phyloP scores from a whole-genome alignment of 2,113 vertebrate genomes.

The Ammospiza nelsoni region DNA sequence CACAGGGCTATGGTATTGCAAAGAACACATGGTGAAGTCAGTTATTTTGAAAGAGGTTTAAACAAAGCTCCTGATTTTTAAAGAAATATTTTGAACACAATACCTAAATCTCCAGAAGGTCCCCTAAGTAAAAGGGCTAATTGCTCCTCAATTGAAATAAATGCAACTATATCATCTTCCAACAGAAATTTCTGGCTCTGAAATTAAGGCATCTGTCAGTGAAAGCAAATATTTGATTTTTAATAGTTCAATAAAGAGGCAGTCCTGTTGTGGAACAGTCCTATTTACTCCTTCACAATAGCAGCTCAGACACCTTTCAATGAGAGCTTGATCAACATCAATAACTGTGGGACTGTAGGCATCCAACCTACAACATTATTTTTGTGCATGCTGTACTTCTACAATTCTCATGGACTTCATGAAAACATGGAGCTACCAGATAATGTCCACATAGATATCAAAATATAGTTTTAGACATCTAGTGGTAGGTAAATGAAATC shows the following conservation, averaged over 20 bases:
- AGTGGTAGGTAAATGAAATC: background rate
- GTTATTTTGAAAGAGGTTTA: background rate
- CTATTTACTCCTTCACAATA: background rate
- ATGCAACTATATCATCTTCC: background rate
- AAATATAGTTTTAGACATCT: background rate
- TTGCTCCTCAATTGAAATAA: background rate
- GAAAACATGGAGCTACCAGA: background rate
- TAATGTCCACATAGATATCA: background rate
- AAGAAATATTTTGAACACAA: background rate
- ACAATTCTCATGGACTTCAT: background rate
- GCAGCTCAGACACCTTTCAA: background rate
- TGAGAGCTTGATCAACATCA: background rate
- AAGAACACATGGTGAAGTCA: background rate
- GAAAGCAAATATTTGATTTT: background rate
- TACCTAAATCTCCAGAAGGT: background rate
- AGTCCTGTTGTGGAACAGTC: background rate
- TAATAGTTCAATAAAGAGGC: background rate
- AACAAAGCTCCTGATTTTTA: background rate
- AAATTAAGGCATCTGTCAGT: background rate
- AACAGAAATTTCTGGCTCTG: background rate
- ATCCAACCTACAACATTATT: background rate
- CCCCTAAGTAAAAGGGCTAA: fast-evolving
- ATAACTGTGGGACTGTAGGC: background rate
- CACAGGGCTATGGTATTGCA: background rate
- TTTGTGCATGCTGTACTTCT: background rate